These are phyloP conservation scores for Zhuqinia jingwanae DNA, from an alignment of 2,888 invertebrate species.

Conservation along the genomic window DNA sequence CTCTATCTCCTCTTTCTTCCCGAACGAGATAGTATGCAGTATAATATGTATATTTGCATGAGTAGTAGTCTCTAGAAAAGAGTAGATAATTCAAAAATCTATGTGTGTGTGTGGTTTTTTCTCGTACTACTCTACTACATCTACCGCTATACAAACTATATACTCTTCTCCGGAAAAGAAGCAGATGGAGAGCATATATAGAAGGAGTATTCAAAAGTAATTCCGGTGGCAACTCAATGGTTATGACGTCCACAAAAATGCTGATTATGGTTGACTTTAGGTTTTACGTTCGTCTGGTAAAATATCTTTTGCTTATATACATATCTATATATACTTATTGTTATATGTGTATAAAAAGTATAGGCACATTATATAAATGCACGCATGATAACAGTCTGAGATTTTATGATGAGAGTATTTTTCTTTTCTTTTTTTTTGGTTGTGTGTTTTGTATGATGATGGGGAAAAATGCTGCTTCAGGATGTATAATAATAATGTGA, in stretches of 20 bases:
- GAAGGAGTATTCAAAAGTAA: constrained; percentile 1
- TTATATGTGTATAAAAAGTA: neutral
- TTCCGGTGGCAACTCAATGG: neutral
- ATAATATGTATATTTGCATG: neutral
- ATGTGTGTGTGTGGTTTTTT: neutral
- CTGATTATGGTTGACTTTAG: constrained; percentile 19
- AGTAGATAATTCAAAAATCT: constrained; percentile 43
- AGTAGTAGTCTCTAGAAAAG: neutral
- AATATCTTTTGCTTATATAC: constrained; percentile 14
- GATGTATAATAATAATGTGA: constrained; percentile 17
- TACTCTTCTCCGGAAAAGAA: neutral
- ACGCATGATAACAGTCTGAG: neutral
- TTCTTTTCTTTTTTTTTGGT: too few species aligned
- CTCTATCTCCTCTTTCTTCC: neutral
- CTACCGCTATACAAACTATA: neutral
- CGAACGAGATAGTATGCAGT: neutral
- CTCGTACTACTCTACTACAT: neutral
- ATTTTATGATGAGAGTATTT: constrained; percentile 15
- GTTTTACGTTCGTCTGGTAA: neutral
- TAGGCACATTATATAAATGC: neutral
- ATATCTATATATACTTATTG: too few species aligned
- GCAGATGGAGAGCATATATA: neutral
- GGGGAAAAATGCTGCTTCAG: neutral
- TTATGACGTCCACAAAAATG: constrained; percentile 13
- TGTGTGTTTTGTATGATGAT: neutral